Evolutionary conservation across 2,113 vertebrate species (phyloP).

Genomic region (Drymodes brunneopygia): DNA sequence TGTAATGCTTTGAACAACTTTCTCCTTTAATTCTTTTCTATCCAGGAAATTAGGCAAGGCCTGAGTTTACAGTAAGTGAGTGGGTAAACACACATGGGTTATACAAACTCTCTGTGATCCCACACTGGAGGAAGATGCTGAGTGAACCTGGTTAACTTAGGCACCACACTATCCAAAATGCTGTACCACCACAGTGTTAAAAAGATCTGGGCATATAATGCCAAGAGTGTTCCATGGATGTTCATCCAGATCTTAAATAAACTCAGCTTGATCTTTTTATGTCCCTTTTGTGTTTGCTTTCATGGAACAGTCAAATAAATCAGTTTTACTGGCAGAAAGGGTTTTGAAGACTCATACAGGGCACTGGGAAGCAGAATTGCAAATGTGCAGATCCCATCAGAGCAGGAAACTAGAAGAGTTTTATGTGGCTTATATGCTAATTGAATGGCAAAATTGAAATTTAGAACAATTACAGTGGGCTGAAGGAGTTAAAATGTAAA

Average conservation of each 20-base stretch:
- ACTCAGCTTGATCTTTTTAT: slow-evolving; percentile 1
- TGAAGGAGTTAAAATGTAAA: background rate
- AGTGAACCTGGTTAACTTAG: background rate
- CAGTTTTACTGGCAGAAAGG: background rate
- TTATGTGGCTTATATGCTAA: background rate
- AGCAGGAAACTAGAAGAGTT: background rate
- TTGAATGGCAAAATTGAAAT: background rate
- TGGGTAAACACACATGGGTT: background rate
- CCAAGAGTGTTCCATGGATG: background rate
- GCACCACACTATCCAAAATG: background rate
- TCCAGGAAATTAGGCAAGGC: background rate
- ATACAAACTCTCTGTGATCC: background rate
- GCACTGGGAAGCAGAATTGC: background rate
- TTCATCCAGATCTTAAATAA: slow-evolving; percentile 17
- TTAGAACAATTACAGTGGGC: background rate
- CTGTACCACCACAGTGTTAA: background rate
- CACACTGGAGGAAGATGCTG: background rate
- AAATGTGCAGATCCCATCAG: background rate
- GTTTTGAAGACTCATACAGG: background rate
- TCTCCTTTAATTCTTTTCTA: background rate
- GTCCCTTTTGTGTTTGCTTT: background rate
- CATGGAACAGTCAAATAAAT: background rate
- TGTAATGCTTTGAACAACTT: background rate
- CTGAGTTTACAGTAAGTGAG: background rate
- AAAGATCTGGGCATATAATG: background rate